Evolutionary conservation across 2,797 vertebrate species (phyloP).

Genomic region (Pseudotriccus pelzelni): DNA sequence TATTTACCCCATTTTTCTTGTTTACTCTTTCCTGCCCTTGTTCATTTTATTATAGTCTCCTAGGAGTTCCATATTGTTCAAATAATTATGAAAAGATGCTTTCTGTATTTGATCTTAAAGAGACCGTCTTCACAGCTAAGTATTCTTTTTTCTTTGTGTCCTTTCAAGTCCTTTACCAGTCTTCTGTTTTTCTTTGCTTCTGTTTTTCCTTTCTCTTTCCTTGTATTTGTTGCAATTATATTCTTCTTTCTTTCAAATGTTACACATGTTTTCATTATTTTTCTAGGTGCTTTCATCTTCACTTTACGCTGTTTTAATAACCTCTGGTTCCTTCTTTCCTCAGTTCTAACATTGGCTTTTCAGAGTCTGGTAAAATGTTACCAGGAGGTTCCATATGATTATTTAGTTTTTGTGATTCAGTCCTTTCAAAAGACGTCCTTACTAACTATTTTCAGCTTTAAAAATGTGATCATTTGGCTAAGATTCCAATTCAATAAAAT

Average conservation of each 20-base stretch:
- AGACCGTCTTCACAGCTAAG: background rate
- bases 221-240: background rate
- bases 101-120: background rate
- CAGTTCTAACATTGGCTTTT: background rate
- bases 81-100: background rate
- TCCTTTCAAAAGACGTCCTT: background rate
- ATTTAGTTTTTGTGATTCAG: background rate
- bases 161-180: background rate
- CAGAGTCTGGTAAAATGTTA: background rate
- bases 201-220: background rate
- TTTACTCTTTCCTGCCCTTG: constrained; percentile 31
- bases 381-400: background rate
- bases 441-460: background rate
- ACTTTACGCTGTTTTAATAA: constrained; percentile 19
- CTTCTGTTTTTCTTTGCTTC: background rate
- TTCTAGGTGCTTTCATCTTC: background rate
- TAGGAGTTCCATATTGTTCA: background rate
- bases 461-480: background rate
- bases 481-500: background rate
- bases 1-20: constrained; percentile 30
- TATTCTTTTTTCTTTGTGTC: background rate
- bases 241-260: background rate
- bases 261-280: constrained; percentile 8
- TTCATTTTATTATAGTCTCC: background rate
- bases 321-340: background rate